Evolutionary conservation across 2,888 invertebrate genomes (phyloP), one percentile per base, ranked within the genome.

Genomic region (Cremastobaeus sp.): DNA sequence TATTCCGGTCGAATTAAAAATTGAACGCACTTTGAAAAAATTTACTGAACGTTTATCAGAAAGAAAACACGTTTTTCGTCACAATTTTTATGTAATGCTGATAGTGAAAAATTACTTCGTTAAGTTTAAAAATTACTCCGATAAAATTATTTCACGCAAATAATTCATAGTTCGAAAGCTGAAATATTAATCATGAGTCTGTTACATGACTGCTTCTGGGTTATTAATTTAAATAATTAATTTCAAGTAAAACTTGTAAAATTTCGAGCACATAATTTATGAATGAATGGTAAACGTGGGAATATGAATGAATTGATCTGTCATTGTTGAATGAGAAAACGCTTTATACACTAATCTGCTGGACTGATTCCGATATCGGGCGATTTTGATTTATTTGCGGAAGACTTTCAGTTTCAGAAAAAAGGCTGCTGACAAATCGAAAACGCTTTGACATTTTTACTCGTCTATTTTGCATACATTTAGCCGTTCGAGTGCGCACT

Each of bases 171-270:
- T 32, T 17, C 18, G 9, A 28, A 8, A 47, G 28, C 21, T 43
- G n/a, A 30, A 32, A 41, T 41, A 55, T 41, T 41, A 55, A 55
- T 55, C 20, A 41, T 12, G 12, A 17, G n/a, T 25, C 15, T 17
- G 30, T 12, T 54, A 6, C 2, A 39, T n/a, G 25, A 17, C 14
- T 41, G 11, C 12, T 55, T 30, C 30, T 30, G 20, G 20, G 18
- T 41, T 18, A 55, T 55, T 55, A 55, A 55, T 55, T 32, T 43
- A 43, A 55, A 43, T 55, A 43, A 41, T 32, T 43, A 41, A n/a
- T n/a, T n/a, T n/a, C 43, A 41, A 32, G 32, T 21, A 43, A 20
- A 43, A 20, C 18, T 43, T 17, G n/a, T 17, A n/a, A n/a, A n/a
- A n/a, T n/a, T n/a, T n/a, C n/a, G n/a, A n/a, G n/a, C n/a, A n/a